Conservation (phyloP, 2,888 invertebrate genomes). For the Caenorhabditis sp. region DNA sequence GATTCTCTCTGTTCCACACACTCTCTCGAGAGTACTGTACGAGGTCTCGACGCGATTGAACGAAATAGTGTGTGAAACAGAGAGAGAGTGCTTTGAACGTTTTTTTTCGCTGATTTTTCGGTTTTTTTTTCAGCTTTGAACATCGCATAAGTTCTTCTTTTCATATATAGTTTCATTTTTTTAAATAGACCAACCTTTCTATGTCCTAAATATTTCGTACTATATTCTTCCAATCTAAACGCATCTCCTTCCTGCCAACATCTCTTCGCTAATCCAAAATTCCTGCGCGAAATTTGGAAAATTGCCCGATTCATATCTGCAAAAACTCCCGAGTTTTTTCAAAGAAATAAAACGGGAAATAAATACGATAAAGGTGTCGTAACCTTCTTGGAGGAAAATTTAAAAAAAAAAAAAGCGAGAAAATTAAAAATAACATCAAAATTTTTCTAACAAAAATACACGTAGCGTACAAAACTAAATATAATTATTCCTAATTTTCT, state of each 20-base stretch:
- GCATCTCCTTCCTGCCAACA: slow-evolving; percentile 48
- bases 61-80: too few relatives aligned
- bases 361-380: neutral
- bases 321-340: neutral
- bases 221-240: slow-evolving; percentile 66
- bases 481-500: slow-evolving; percentile 3
- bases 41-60: too few relatives aligned
- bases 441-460: slow-evolving; percentile 1
- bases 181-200: slow-evolving; percentile 53
- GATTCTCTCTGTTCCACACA: too few relatives aligned
- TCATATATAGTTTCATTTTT: neutral
- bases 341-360: too few relatives aligned
- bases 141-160: too few relatives aligned
- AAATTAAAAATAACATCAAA: neutral
- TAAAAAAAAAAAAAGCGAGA: slow-evolving; percentile 1
- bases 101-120: too few relatives aligned
- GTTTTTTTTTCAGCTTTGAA: too few relatives aligned
- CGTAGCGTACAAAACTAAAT: slow-evolving; percentile 5
- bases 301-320: slow-evolving; percentile 25
- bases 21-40: too few relatives aligned
- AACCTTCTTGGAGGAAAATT: neutral
- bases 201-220: slow-evolving; percentile 66
- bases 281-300: slow-evolving; percentile 17
- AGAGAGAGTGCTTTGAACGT: too few relatives aligned
- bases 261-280: neutral